Percentiles rank a stretch among this genome's conserved stretches.
phyloP scores from a whole-genome alignment of 2,888 invertebrate species.

The Cancer borealis region DNA sequence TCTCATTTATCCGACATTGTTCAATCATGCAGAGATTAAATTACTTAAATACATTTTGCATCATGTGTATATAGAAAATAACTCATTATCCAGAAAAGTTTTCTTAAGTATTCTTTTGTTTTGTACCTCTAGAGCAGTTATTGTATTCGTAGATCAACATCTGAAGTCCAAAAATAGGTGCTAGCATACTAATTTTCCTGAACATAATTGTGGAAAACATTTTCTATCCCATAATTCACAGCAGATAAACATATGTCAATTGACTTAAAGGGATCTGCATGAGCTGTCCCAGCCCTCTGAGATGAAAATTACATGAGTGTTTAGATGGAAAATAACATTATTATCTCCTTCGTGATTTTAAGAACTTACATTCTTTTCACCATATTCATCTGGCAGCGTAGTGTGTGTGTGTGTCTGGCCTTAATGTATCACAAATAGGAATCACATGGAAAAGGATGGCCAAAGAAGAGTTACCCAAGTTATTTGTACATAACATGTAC shows the following conservation, averaged over 20 bases:
- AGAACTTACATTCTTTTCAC: background rate
- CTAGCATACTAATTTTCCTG: background rate
- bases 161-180: conserved; percentile 41
- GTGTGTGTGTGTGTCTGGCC: background rate
- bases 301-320: background rate
- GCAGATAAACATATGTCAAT: background rate
- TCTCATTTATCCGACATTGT: conserved; percentile 24
- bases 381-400: background rate
- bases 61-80: background rate
- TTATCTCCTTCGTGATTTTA: background rate
- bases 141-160: background rate
- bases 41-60: background rate
- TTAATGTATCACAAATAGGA: background rate
- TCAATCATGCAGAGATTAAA: background rate
- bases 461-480: background rate
- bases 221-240: background rate
- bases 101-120: background rate
- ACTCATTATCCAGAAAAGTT: background rate
- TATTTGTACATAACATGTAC: background rate
- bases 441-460: background rate
- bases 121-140: background rate
- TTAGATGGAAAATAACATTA: background rate
- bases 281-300: background rate
- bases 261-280: background rate
- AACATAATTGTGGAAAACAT: background rate